These are phyloP conservation scores for Bursaphelenchus okinawaensis DNA, from an alignment of 2,888 invertebrate genomes.

Conservation along the genomic window DNA sequence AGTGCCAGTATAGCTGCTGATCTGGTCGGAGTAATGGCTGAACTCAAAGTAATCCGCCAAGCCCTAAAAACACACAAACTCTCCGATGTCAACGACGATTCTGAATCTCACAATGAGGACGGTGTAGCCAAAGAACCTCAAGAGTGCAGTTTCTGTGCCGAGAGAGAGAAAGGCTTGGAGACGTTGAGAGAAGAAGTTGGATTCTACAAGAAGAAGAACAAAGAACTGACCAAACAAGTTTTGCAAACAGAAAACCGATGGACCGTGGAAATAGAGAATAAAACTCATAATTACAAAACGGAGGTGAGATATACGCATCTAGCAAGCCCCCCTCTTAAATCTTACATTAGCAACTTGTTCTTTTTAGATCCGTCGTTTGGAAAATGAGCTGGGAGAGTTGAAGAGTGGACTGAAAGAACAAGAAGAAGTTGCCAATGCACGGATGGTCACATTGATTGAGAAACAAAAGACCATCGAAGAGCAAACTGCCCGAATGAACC, in stretches of 20 bases:
- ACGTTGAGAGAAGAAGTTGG: constrained; percentile 28
- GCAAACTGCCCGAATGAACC: constrained; percentile 4
- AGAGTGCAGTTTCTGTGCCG: constrained; percentile 23
- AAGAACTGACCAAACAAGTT: constrained; percentile 54
- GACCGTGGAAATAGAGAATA: constrained; percentile 57
- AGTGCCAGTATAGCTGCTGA: constrained; percentile 50
- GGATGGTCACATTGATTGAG: constrained; percentile 36
- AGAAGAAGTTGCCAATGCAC: constrained; percentile 17
- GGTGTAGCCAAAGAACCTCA: background rate
- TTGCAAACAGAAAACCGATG: constrained; percentile 57
- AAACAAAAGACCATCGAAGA: constrained; percentile 45
- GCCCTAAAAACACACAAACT: constrained; percentile 38
- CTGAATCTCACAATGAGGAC: background rate
- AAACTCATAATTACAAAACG: constrained; percentile 36
- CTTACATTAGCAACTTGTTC: background rate
- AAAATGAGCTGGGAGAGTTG: constrained; percentile 29
- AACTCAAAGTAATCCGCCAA: constrained; percentile 46
- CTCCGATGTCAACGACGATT: background rate
- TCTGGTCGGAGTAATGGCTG: constrained; percentile 51
- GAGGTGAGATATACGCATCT: constrained; percentile 11
- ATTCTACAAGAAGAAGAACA: constrained; percentile 56
- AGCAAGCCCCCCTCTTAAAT: too few species aligned
- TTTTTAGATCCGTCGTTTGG: constrained; percentile 20
- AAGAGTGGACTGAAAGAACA: constrained; percentile 26
- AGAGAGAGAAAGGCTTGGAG: constrained; percentile 28